Conservation (phyloP, 2,797 vertebrate species). For the Fistularia commersonii region DNA sequence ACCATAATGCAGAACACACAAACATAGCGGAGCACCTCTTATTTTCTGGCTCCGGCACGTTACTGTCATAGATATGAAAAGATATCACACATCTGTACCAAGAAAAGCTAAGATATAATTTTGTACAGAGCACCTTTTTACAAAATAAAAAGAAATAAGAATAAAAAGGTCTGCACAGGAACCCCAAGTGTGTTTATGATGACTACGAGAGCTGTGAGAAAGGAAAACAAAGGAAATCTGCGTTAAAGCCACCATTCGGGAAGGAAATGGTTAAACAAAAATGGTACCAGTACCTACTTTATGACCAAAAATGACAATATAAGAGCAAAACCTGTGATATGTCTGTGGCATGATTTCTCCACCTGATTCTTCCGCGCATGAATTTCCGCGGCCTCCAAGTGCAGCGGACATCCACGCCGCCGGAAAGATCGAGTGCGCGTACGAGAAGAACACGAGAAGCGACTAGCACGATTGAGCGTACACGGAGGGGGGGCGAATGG, state of each 20-base stretch:
- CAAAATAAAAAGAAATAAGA: constrained; percentile 63
- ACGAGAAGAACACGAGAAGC: constrained; percentile 85
- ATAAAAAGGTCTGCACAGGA: constrained; percentile 89
- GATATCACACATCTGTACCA: constrained; percentile 97
- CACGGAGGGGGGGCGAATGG: constrained; percentile 82
- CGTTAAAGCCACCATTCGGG: constrained; percentile 96
- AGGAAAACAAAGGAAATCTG: constrained; percentile 79
- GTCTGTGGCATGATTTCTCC: constrained; percentile 83
- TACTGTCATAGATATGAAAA: constrained; percentile 94
- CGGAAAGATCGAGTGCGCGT: constrained; percentile 75
- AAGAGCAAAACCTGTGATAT: constrained; percentile 91
- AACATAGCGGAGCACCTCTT: constrained; percentile 80
- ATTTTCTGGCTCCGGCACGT: constrained; percentile 87
- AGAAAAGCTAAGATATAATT: constrained; percentile 93
- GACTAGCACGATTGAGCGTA: constrained; percentile 86
- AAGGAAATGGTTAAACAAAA: constrained; percentile 88
- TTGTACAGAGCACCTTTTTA: constrained; percentile 94
- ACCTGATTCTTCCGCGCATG: constrained; percentile 18
- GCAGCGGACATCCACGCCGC: constrained; percentile 64
- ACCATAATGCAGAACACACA: constrained; percentile 97
- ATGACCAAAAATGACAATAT: constrained; percentile 81
- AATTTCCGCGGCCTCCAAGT: no score
- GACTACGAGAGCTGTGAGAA: constrained; percentile 84
- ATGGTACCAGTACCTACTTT: constrained; percentile 99
- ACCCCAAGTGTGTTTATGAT: constrained; percentile 90